These are phyloP conservation scores for Mandrillus leucophaeus DNA, from an alignment of 2,113 vertebrate genomes.

Conservation along the genomic window DNA sequence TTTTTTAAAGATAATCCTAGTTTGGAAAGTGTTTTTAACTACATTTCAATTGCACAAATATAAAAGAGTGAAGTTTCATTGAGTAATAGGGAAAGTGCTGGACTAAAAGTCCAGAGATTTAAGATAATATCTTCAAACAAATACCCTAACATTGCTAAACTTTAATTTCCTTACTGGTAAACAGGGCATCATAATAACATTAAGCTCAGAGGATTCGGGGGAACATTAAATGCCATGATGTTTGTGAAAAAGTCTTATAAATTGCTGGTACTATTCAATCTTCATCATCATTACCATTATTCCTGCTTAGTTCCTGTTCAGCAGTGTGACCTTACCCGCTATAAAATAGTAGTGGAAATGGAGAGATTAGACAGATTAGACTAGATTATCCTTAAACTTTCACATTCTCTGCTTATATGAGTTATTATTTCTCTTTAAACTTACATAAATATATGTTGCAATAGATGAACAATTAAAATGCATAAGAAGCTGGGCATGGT, in stretches of 20 bases:
- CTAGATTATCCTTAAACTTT: neutral
- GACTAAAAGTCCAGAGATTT: neutral
- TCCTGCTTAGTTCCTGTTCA: neutral
- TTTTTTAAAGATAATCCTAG: neutral
- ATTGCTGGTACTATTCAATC: neutral
- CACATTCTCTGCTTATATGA: neutral
- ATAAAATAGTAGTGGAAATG: neutral
- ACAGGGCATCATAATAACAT: neutral
- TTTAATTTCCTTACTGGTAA: slow-evolving; percentile 27
- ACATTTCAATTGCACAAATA: neutral
- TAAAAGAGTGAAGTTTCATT: neutral
- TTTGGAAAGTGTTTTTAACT: slow-evolving; percentile 13
- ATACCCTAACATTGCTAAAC: slow-evolving; percentile 31
- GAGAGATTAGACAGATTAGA: neutral
- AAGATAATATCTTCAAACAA: slow-evolving; percentile 50
- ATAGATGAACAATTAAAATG: slow-evolving; percentile 35
- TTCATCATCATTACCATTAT: neutral
- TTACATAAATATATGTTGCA: neutral
- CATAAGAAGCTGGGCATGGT: neutral
- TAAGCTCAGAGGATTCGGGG: neutral
- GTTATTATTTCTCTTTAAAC: slow-evolving; percentile 11
- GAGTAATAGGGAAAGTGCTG: neutral
- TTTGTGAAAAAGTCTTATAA: neutral
- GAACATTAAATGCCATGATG: neutral
- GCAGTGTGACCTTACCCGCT: neutral